phyloP scores from a whole-genome alignment of 2,113 vertebrate genomes.

The Smithornis capensis region DNA sequence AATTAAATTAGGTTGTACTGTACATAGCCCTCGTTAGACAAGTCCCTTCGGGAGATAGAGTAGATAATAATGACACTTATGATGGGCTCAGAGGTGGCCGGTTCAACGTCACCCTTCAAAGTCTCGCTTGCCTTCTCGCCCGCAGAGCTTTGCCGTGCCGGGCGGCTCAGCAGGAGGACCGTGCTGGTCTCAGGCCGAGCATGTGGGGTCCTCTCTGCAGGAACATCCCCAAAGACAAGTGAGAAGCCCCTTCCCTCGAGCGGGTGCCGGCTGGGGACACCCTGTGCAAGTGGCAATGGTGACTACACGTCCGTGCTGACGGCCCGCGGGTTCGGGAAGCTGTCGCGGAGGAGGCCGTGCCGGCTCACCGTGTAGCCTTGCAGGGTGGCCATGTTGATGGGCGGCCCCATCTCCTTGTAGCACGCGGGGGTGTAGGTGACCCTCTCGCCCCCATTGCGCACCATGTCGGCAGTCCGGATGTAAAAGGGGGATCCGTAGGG shows the following conservation, averaged over 20 bases:
- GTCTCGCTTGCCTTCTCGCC: neutral
- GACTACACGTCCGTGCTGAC: conserved; percentile 93
- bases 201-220: neutral
- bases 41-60: conserved; percentile 42
- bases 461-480: conserved; percentile 86
- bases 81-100: neutral
- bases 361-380: conserved; percentile 83
- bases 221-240: neutral
- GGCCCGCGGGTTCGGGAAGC: conserved; percentile 86
- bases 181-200: neutral
- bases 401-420: conserved; percentile 84
- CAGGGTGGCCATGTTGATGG: conserved; percentile 78
- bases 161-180: neutral
- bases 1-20: conserved; percentile 23
- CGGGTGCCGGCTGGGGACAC: neutral
- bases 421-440: conserved; percentile 82
- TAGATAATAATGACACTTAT: conserved; percentile 8
- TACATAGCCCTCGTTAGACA: conserved; percentile 68
- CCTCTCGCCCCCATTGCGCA: conserved; percentile 89
- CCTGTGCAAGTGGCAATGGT: neutral
- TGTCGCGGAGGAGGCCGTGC: conserved; percentile 69
- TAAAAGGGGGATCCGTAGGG: conserved; percentile 89
- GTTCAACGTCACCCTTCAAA: neutral
- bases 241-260: neutral
- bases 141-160: neutral